Conservation (phyloP, 2,113 vertebrate genomes). For the human (Homo sapiens) region GRCh38 chr7:80218001-80218500, state of each 20-base stretch:
- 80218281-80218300: slow-evolving; percentile 74
- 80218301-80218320: slow-evolving; percentile 78
- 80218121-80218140: slow-evolving; percentile 83
- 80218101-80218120: slow-evolving; percentile 76
- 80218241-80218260: slow-evolving; percentile 37
- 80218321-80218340: slow-evolving; percentile 69
- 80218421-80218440: slow-evolving; percentile 79
- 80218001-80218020: slow-evolving; percentile 91
- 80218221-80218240: slow-evolving; percentile 84
- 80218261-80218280: slow-evolving; percentile 47
- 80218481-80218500: slow-evolving; percentile 70
- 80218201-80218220: slow-evolving; percentile 78
- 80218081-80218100: slow-evolving; percentile 81
- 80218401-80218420: slow-evolving; percentile 82
- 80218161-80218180: slow-evolving; percentile 61
- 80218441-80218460: slow-evolving; percentile 65
- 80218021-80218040: slow-evolving; percentile 88
- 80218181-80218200: not conserved
- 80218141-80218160: slow-evolving; percentile 83
- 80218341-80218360: slow-evolving; percentile 84
- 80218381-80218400: slow-evolving; percentile 79
- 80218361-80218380: slow-evolving; percentile 83
- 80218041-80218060: slow-evolving; percentile 88
- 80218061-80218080: slow-evolving; percentile 84
- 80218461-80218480: slow-evolving; percentile 80